Evolutionary conservation across 2,797 vertebrate species (phyloP), one percentile per base, ranked within the genome.

Genomic region (Enteromius fasciolatus): DNA sequence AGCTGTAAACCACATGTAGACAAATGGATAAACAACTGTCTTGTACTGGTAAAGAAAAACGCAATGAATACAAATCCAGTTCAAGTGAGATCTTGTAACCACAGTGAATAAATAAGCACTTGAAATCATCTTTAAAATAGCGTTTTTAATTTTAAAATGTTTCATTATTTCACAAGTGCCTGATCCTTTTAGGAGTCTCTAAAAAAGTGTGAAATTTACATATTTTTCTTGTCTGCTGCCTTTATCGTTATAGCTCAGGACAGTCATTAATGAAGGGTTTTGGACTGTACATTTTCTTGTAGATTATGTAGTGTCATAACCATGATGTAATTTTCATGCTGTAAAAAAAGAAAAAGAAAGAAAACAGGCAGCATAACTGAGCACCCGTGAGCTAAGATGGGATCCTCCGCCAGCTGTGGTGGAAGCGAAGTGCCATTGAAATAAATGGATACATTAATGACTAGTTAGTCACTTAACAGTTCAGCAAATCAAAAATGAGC

Each of bases 381-480:
- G 28, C 28, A 20, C 25, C 28, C 46, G 12, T 50, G 17, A 18
- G 25, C 25, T 20, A 73, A 52, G 28, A 73, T 33, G 70, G 46
- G 46, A 20, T 33, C 46, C 69, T 72, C 28, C 5, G 1, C 46
- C 69, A 52, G 46, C 1, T 73, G 46, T 52, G 3, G 70, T 52
- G 10, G 28, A 52, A 52, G 10, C 17, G 2, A 52, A 52, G 46
- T n/a, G 70, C 70, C 48, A 73, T 4, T 54, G 3, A 54, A 36
- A 73, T 74, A 74, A 33, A 74, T 36, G 28, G 11, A 74, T 36
- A 4, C 48, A 15, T 18, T 52, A 33, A 73, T n/a, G 17, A 4
- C 70, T 14, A 14, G 18, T 54, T 73, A 73, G 46, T 52, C 70
- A 73, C 28, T 54, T 33, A 74, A 5, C 70, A 54, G 11, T 54